Percentiles rank a stretch among this genome's conserved stretches.
Conservation (phyloP, 2,888 invertebrate genomes). For the Amphipoea lucens region DNA sequence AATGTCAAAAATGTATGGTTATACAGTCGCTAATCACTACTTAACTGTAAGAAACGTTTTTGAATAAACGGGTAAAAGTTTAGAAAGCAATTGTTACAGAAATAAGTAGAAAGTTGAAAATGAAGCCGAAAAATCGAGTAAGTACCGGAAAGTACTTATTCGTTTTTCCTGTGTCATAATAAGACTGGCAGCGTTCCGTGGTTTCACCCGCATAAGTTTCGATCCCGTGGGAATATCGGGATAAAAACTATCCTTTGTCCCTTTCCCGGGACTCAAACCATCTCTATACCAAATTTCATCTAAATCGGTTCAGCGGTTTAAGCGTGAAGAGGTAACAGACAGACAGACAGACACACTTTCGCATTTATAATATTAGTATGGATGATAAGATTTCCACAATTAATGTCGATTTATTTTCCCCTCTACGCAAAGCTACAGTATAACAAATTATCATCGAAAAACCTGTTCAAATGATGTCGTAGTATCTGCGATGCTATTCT, state of each 20-base stretch:
- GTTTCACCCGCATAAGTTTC: too few relatives aligned
- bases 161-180: background rate
- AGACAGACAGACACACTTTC: too few relatives aligned
- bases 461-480: background rate
- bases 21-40: background rate
- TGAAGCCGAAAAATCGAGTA: too few relatives aligned
- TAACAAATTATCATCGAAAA: background rate
- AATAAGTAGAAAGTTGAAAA: background rate
- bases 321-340: too few relatives aligned
- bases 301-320: too few relatives aligned
- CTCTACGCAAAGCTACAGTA: background rate
- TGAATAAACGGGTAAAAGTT: background rate
- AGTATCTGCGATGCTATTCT: too few relatives aligned
- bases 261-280: too few relatives aligned
- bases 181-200: too few relatives aligned
- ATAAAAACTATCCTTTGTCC: too few relatives aligned
- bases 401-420: background rate
- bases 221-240: too few relatives aligned
- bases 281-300: too few relatives aligned
- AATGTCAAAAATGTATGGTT: background rate
- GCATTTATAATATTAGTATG: too few relatives aligned
- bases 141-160: background rate
- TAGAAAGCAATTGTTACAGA: background rate
- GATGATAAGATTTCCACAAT: background rate
- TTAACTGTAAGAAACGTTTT: background rate